Conservation (phyloP, 2,888 invertebrate species). For the Andrena haemorrhoa region DNA sequence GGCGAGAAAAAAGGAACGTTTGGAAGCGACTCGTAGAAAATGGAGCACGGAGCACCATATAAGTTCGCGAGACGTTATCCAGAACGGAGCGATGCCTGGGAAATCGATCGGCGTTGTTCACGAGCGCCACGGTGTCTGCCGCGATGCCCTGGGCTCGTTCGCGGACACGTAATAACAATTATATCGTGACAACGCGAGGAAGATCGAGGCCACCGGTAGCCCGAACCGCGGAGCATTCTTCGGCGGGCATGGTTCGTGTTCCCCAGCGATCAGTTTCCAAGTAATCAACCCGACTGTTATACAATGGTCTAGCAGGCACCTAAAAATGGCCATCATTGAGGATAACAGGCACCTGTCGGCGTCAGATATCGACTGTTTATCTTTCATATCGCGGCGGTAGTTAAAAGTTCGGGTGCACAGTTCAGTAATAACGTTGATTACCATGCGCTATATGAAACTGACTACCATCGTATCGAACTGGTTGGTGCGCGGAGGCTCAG, state of each 20-base stretch:
- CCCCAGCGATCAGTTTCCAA: slow-evolving; percentile 7
- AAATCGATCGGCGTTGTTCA: slow-evolving; percentile 55
- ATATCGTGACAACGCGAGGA: slow-evolving; percentile 41
- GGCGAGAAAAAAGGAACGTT: background rate
- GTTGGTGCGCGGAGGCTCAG: slow-evolving; percentile 15
- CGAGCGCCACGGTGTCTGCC: slow-evolving; percentile 59
- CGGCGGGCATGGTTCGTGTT: slow-evolving; percentile 12
- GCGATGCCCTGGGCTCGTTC: slow-evolving; percentile 35
- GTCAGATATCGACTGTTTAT: too few relatives aligned
- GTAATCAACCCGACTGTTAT: too few relatives aligned
- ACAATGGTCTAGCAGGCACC: too few relatives aligned
- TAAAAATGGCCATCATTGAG: too few relatives aligned
- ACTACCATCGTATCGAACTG: background rate
- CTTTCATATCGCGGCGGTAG: too few relatives aligned
- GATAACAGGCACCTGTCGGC: too few relatives aligned
- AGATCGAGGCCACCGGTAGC: slow-evolving; percentile 50
- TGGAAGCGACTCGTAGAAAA: slow-evolving; percentile 25
- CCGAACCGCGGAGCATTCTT: slow-evolving; percentile 12
- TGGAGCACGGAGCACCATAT: slow-evolving; percentile 29
- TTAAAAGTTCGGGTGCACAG: too few relatives aligned
- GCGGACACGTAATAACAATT: slow-evolving; percentile 61
- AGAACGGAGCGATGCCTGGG: slow-evolving; percentile 40
- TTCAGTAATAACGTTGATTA: background rate
- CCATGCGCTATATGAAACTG: background rate
- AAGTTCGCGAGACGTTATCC: slow-evolving; percentile 42